Evolutionary conservation across 2,797 vertebrate species (phyloP).

Genomic region (Chlorospingus flavigularis): DNA sequence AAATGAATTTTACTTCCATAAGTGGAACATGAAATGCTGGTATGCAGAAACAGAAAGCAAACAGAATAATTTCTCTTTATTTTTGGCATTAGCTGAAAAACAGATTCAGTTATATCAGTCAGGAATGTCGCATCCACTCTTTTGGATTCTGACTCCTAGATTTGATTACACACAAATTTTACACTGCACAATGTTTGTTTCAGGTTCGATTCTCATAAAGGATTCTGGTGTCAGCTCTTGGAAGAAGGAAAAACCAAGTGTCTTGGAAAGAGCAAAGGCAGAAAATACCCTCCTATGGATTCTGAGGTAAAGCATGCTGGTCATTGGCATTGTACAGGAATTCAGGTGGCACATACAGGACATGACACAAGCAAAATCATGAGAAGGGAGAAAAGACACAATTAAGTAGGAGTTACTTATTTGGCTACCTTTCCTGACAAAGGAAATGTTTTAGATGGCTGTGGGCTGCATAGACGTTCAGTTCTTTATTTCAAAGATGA

Average conservation of each 20-base stretch:
- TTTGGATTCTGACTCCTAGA: neutral
- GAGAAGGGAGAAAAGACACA: neutral
- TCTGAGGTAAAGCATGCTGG: slow-evolving; percentile 76
- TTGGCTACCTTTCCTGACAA: neutral
- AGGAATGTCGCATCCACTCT: neutral
- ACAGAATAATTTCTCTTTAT: neutral
- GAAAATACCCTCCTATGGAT: slow-evolving; percentile 91
- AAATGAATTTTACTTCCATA: neutral
- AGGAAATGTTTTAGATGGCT: neutral
- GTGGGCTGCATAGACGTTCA: neutral
- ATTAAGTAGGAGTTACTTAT: neutral
- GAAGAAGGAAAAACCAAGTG: slow-evolving; percentile 92
- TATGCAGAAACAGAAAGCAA: neutral
- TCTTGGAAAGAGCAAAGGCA: slow-evolving; percentile 93
- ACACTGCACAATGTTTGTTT: neutral
- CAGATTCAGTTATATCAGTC: neutral
- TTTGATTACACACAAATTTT: neutral
- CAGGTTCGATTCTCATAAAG: slow-evolving; percentile 92
- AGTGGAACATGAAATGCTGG: neutral
- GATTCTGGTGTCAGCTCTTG: slow-evolving; percentile 93
- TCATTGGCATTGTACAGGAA: neutral
- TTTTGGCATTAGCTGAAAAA: neutral
- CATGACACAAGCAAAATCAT: neutral
- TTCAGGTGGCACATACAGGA: neutral
- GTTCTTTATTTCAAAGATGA: neutral